Conservation (phyloP, 2,113 vertebrate species). For the Cynoglossus semilaevis region DNA sequence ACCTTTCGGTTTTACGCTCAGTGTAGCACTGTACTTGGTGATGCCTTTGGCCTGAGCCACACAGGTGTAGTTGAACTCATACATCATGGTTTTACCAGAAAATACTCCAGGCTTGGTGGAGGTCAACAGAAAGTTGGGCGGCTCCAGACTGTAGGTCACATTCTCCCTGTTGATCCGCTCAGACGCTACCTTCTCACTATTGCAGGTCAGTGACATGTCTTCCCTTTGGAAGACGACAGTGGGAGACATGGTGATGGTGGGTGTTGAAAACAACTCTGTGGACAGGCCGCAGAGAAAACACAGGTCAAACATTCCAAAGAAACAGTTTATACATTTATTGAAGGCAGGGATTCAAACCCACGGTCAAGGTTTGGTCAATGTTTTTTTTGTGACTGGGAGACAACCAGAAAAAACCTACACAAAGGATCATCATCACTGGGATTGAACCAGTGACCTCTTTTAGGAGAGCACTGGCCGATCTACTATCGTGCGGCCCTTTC, state of each 20-base stretch:
- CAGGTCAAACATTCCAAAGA: background rate
- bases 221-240: conserved; percentile 64
- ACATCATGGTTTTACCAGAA: background rate
- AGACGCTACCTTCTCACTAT: conserved; percentile 22
- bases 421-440: too few relatives aligned
- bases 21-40: conserved; percentile 49
- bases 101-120: conserved; percentile 20
- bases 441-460: too few relatives aligned
- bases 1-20: conserved; percentile 69
- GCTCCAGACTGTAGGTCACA: conserved; percentile 63
- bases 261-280: conserved; percentile 76
- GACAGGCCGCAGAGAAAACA: background rate
- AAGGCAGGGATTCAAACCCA: too few relatives aligned
- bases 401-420: too few relatives aligned
- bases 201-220: conserved; percentile 56
- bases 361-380: too few relatives aligned
- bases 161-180: conserved; percentile 41
- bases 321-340: too few relatives aligned
- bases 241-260: conserved; percentile 57
- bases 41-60: conserved; percentile 57
- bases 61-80: conserved; percentile 68
- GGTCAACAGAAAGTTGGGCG: rapidly evolving
- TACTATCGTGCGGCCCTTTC: too few relatives aligned
- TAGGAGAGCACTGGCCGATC: too few relatives aligned
- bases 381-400: too few relatives aligned